Conservation (phyloP, 2,888 invertebrate genomes). For the Aleiodes alternator region DNA sequence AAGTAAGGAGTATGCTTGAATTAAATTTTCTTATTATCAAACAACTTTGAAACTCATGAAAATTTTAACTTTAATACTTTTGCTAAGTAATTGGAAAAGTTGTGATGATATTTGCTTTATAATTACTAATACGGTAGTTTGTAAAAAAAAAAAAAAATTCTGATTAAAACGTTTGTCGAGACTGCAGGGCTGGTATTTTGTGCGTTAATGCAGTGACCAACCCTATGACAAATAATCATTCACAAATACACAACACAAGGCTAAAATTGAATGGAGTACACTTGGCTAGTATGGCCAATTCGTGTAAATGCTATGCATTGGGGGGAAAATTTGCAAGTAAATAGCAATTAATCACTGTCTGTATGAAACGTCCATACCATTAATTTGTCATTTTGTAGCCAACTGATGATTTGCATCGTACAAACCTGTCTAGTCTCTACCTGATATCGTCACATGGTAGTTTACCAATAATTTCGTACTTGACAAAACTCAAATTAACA, state of each 20-base stretch:
- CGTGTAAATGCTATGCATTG: slow-evolving; percentile 65
- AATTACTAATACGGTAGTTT: no score
- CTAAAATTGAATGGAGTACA: slow-evolving; percentile 46
- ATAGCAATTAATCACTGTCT: slow-evolving; percentile 74
- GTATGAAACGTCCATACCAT: slow-evolving; percentile 67
- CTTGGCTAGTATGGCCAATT: slow-evolving; percentile 40
- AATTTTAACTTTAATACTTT: no score
- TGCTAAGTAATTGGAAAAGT: no score
- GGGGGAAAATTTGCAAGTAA: slow-evolving; percentile 73
- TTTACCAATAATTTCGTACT: slow-evolving; percentile 6
- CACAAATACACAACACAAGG: slow-evolving; percentile 52
- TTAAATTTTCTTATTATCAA: no score
- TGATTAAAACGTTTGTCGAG: background rate
- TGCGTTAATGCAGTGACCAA: slow-evolving; percentile 63
- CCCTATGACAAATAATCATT: slow-evolving; percentile 68
- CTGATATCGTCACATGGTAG: background rate
- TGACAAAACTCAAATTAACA: no score
- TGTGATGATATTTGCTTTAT: no score
- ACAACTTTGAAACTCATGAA: no score
- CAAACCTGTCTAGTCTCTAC: slow-evolving; percentile 45
- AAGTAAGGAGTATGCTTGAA: no score
- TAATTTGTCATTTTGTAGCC: slow-evolving; percentile 70
- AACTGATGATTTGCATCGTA: slow-evolving; percentile 66
- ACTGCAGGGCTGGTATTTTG: background rate
- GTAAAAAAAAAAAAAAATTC: no score